Conservation (phyloP, 2,113 vertebrate species). For the Leucopsar rothschildi region DNA sequence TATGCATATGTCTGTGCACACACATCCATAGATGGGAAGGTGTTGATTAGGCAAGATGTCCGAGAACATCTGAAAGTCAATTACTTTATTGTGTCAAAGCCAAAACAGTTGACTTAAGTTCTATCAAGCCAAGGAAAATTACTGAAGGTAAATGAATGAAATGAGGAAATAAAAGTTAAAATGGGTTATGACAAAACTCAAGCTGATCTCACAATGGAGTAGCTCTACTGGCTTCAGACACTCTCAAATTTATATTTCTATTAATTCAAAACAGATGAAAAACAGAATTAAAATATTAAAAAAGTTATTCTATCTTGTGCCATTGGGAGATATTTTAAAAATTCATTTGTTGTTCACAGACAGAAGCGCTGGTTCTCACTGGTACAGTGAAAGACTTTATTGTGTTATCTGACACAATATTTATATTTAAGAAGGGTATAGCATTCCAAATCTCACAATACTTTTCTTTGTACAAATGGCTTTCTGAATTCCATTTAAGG, state of each 20-base stretch:
- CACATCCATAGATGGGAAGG: neutral
- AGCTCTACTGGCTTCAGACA: neutral
- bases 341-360: neutral
- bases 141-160: neutral
- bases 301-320: neutral
- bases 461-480: neutral
- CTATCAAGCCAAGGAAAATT: neutral
- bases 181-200: neutral
- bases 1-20: neutral
- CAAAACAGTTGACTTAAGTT: neutral
- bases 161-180: neutral
- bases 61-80: neutral
- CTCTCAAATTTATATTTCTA: neutral
- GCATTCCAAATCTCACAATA: neutral
- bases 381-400: neutral
- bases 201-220: neutral
- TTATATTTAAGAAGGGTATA: neutral
- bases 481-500: neutral
- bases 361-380: neutral
- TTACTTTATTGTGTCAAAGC: neutral
- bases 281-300: conserved; percentile 1
- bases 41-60: neutral
- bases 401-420: neutral
- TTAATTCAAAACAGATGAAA: neutral
- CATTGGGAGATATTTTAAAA: neutral